Evolutionary conservation across 2,797 vertebrate species (phyloP).

Genomic region (Anabas testudineus): DNA sequence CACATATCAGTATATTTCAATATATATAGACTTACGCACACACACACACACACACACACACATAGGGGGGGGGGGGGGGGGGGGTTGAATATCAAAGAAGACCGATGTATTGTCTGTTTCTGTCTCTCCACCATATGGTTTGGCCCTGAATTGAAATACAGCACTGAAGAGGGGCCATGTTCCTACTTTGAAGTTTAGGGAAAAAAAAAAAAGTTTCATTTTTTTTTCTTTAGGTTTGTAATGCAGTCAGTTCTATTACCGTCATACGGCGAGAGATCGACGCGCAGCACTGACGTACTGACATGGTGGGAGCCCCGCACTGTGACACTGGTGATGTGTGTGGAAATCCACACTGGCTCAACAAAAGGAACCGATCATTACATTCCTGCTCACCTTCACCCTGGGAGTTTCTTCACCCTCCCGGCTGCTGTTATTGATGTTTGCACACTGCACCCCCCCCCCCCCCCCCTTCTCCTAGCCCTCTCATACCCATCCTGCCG

Average conservation of each 20-base stretch:
- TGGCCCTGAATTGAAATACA: slow-evolving; percentile 63
- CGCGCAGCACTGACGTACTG: slow-evolving; percentile 42
- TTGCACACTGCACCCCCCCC: slow-evolving; percentile 48
- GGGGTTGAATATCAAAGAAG: slow-evolving; percentile 73
- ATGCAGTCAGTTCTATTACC: slow-evolving; percentile 77
- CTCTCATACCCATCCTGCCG: slow-evolving; percentile 61
- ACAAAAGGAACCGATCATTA: slow-evolving; percentile 72
- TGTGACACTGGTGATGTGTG: slow-evolving; percentile 69
- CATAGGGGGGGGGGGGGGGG: too few relatives aligned
- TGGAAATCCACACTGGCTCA: slow-evolving; percentile 61
- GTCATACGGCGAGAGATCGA: slow-evolving; percentile 49
- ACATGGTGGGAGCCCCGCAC: slow-evolving; percentile 47
- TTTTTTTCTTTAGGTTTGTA: slow-evolving; percentile 66
- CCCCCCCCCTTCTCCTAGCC: slow-evolving; percentile 1
- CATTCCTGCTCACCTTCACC: slow-evolving; percentile 73
- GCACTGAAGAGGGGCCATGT: slow-evolving; percentile 56
- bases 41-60: slow-evolving; percentile 22
- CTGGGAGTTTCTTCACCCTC: slow-evolving; percentile 69
- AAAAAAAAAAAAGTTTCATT: slow-evolving; percentile 19
- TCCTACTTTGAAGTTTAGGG: slow-evolving; percentile 71
- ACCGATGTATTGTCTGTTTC: slow-evolving; percentile 71
- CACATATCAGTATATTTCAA: slow-evolving; percentile 65
- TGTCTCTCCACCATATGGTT: slow-evolving; percentile 71
- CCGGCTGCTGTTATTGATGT: slow-evolving; percentile 72
- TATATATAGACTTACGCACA: slow-evolving; percentile 44